Evolutionary conservation across 1,140 invertebrate genomes (phyloP), one percentile per base, ranked within the genome.

Genomic region (Drosophila paulistorum): DNA sequence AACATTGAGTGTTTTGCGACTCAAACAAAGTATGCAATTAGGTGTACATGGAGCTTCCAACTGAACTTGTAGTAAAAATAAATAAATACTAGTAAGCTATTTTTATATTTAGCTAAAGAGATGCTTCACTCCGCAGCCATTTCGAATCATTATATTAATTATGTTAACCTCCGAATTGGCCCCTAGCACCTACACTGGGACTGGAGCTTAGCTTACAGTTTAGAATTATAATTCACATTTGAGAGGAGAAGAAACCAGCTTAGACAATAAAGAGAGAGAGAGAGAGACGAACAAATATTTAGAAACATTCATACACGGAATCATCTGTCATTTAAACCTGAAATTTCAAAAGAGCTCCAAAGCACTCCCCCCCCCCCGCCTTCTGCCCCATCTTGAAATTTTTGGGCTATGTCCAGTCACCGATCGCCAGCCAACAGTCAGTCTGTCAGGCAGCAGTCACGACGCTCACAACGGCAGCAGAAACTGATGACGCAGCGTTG

Each of bases 101-200:
- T 65, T 61, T 65, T 66, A 71, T 64, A 51, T 23, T 20, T 11
- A 51, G 17, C 45, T 51, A 51, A 17, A 20, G 9, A 51, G 9
- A 51, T 51, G 45, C 10, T 51, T 55, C 33, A 45, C 65, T 71
- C 55, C 77, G 30, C 67, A 79, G 69, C 57, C 63, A 70, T 73
- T 71, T 57, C 63, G 60, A 71, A 69, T 66, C 76, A 71, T 89
- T 83, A 83, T 77, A 87, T 30, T 30, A 30, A 30, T 30, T 30
- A 30, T 30, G 87, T 83, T 86, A 81, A 86, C 83, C 83, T 84
- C 87, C 83, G 51, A 74, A 87, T 79, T 70, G 58, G 64, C 72
- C 69, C 63, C 35, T 48, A 48, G 63, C 68, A 68, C 57, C n/a
- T 66, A 66, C 65, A 45, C 6, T 30, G 30, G 30, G 30, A 30